A percentile compares a stretch with the other conserved stretches of the same genome.
phyloP scores from a whole-genome alignment of 2,888 invertebrate genomes.

The Ernsta delagoae region DNA sequence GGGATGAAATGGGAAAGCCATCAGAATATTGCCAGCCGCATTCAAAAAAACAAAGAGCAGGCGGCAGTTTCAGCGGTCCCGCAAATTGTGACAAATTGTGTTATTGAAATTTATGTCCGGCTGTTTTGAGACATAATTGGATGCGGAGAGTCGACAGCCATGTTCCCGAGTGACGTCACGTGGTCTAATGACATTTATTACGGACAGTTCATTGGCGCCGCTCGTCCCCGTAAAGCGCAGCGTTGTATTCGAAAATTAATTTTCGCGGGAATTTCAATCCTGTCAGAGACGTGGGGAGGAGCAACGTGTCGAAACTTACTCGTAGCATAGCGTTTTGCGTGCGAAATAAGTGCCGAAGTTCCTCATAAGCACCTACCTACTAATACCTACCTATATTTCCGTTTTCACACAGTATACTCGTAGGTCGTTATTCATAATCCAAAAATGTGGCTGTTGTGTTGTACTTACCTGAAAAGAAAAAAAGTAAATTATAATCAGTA shows the following conservation, averaged over 20 bases:
- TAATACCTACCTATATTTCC: not conserved
- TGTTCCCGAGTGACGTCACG: slow-evolving; percentile 69
- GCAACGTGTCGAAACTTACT: slow-evolving; percentile 40
- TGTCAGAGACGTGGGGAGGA: slow-evolving; percentile 38
- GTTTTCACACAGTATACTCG: no score
- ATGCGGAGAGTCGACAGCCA: slow-evolving; percentile 69
- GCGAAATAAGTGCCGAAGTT: slow-evolving; percentile 30
- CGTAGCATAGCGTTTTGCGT: slow-evolving; percentile 26
- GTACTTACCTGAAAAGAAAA: slow-evolving; percentile 35
- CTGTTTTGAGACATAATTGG: slow-evolving; percentile 79
- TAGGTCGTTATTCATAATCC: no score
- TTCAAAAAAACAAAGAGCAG: slow-evolving; percentile 30
- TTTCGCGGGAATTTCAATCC: slow-evolving; percentile 58
- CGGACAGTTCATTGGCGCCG: slow-evolving; percentile 65
- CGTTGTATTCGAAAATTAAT: slow-evolving; percentile 65
- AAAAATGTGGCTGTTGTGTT: not conserved
- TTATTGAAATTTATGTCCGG: slow-evolving; percentile 80
- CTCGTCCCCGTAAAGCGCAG: slow-evolving; percentile 59
- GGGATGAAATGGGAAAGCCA: slow-evolving; percentile 25
- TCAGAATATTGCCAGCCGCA: slow-evolving; percentile 20
- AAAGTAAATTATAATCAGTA: not conserved
- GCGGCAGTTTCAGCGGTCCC: slow-evolving; percentile 48
- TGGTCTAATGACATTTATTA: no score
- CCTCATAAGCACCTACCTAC: slow-evolving; percentile 11
- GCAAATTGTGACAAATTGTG: slow-evolving; percentile 77